A percentile compares a stretch with the other conserved stretches of the same genome.
Evolutionary conservation across 1,140 invertebrate species (phyloP).

Genomic region (Callitettix versicolor): DNA sequence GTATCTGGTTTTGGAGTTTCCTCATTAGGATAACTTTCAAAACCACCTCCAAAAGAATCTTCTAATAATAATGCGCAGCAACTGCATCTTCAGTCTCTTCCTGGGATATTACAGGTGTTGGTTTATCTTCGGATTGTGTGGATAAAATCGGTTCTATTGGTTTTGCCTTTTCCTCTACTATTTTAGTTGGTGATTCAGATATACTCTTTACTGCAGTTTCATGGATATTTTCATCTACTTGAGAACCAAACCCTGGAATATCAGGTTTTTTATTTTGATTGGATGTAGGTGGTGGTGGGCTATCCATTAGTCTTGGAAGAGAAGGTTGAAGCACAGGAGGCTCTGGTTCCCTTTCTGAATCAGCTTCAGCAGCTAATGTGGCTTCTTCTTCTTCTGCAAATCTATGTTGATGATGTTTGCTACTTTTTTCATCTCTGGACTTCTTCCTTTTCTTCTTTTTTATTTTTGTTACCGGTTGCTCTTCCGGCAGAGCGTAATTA

Average conservation of each 20-base stretch:
- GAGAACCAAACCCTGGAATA: slow-evolving; percentile 57
- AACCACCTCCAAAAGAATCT: slow-evolving; percentile 61
- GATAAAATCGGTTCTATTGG: slow-evolving; percentile 30
- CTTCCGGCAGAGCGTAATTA: slow-evolving; percentile 26
- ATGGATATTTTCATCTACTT: slow-evolving; percentile 53
- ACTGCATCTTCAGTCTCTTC: slow-evolving; percentile 88
- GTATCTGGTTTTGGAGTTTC: slow-evolving; percentile 75
- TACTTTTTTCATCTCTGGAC: slow-evolving; percentile 62
- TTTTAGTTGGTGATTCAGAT: slow-evolving; percentile 38
- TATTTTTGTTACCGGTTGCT: slow-evolving; percentile 31
- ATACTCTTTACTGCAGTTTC: slow-evolving; percentile 69
- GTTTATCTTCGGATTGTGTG: slow-evolving; percentile 54
- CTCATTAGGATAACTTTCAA: slow-evolving; percentile 48
- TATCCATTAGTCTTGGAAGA: slow-evolving; percentile 38
- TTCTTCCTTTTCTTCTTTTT: slow-evolving; percentile 76
- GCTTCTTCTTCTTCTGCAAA: slow-evolving; percentile 20
- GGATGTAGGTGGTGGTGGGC: slow-evolving; percentile 29
- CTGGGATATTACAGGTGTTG: slow-evolving; percentile 73
- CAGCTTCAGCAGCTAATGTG: slow-evolving; percentile 14
- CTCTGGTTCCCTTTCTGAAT: slow-evolving; percentile 19
- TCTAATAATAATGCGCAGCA: slow-evolving; percentile 59
- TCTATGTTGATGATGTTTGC: slow-evolving; percentile 49
- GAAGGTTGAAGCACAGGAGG: not conserved
- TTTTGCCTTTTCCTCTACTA: slow-evolving; percentile 30
- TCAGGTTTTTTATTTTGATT: slow-evolving; percentile 38